These are phyloP conservation scores for Hoplodrina blanda DNA, from an alignment of 2,888 invertebrate genomes.

Conservation along the genomic window DNA sequence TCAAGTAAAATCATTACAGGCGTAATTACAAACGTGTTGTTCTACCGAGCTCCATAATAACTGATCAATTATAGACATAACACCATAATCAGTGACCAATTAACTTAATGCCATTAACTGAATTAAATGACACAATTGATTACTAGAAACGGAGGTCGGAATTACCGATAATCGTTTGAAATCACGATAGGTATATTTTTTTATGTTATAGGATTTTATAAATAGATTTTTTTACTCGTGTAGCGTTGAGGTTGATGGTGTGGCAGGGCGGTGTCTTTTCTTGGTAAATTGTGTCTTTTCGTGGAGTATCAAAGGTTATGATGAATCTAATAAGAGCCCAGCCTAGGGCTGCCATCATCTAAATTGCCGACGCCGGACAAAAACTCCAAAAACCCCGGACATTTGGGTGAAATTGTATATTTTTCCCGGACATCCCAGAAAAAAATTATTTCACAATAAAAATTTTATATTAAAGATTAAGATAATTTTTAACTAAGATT, in stretches of 20 bases:
- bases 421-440: no score
- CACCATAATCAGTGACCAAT: conserved; percentile 83
- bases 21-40: conserved; percentile 59
- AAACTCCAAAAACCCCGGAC: no score
- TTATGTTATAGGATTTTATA: conserved; percentile 5
- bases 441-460: no score
- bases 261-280: background rate
- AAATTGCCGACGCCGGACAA: no score
- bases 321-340: no score
- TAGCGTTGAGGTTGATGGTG: background rate
- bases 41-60: conserved; percentile 68
- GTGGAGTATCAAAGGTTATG: no score
- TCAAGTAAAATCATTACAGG: conserved; percentile 47
- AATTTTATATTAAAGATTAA: no score
- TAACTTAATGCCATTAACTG: conserved; percentile 85
- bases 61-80: conserved; percentile 81
- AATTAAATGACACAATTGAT: conserved; percentile 84
- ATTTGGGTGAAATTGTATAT: no score
- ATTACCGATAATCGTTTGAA: conserved; percentile 76
- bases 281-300: background rate
- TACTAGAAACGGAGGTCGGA: conserved; percentile 81
- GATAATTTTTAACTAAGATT: no score
- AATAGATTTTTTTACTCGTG: conserved; percentile 19
- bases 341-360: no score
- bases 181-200: conserved; percentile 69